Percentiles rank a stretch among this genome's conserved stretches.
phyloP scores from a whole-genome alignment of 1,140 invertebrate species.

The Musca vetustissima region DNA sequence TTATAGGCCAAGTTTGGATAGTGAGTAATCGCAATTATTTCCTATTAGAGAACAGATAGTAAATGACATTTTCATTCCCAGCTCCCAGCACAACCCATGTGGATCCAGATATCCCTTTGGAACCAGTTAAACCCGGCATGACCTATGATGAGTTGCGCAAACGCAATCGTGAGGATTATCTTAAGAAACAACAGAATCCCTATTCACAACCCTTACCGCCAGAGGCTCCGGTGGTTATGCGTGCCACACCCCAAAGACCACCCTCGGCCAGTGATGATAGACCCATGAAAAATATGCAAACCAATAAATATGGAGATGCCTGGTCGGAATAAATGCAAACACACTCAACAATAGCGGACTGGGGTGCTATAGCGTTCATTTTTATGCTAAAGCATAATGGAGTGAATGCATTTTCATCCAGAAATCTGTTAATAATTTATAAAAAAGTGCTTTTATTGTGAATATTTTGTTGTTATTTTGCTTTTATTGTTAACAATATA shows the following conservation, averaged over 20 bases:
- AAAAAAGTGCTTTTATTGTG: neutral
- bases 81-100: conserved; percentile 27
- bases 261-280: neutral
- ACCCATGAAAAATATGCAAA: conserved; percentile 21
- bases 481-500: neutral
- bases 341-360: conserved; percentile 7
- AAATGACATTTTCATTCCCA: too few relatives aligned
- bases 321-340: conserved; percentile 40
- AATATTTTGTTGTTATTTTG: neutral
- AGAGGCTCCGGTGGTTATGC: conserved; percentile 37
- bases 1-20: conserved; percentile 57
- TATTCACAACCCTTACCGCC: conserved; percentile 40
- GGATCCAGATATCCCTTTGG: conserved; percentile 44
- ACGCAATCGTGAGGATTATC: conserved; percentile 63
- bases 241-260: conserved; percentile 23
- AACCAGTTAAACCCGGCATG: conserved; percentile 49
- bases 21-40: conserved; percentile 40
- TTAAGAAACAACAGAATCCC: conserved; percentile 50
- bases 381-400: too few relatives aligned
- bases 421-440: too few relatives aligned
- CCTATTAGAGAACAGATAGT: too few relatives aligned
- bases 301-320: conserved; percentile 52
- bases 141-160: conserved; percentile 64
- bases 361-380: neutral
- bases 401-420: too few relatives aligned